A percentile compares a stretch with the other conserved stretches of the same genome.
phyloP scores from a whole-genome alignment of 2,888 invertebrate species.

The Amiota mariae region DNA sequence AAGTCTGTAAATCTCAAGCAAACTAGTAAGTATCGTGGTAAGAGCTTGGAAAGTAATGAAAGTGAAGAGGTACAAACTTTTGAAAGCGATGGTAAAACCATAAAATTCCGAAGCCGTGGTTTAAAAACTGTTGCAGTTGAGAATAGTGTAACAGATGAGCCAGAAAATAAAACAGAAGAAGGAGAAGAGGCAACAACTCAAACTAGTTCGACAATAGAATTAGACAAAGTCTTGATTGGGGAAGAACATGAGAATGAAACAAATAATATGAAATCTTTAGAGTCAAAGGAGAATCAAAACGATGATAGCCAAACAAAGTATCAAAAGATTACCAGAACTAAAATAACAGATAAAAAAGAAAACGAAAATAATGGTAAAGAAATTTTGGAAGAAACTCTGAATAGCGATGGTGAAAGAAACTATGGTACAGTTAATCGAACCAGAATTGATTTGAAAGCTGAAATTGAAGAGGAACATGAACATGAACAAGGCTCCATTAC shows the following conservation, averaged over 20 bases:
- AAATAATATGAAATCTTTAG: neutral
- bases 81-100: neutral
- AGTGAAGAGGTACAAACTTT: neutral
- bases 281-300: too few species aligned
- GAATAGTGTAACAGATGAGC: neutral
- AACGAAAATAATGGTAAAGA: too few species aligned
- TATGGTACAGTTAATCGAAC: too few species aligned
- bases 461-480: too few species aligned
- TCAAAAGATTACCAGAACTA: too few species aligned
- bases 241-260: neutral
- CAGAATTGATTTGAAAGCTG: too few species aligned
- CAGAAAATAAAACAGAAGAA: neutral
- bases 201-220: too few species aligned
- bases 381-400: too few species aligned
- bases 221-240: neutral
- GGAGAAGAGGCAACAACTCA: neutral
- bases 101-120: conserved; percentile 46
- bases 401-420: too few species aligned
- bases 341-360: too few species aligned
- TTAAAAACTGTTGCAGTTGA: conserved; percentile 36
- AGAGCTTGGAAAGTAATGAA: conserved; percentile 49
- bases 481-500: too few species aligned
- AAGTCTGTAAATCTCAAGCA: conserved; percentile 4
- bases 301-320: too few species aligned
- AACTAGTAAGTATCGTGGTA: conserved; percentile 57